These are phyloP conservation scores for Diadegma fenestrale DNA, from an alignment of 2,888 invertebrate genomes.

Conservation along the genomic window DNA sequence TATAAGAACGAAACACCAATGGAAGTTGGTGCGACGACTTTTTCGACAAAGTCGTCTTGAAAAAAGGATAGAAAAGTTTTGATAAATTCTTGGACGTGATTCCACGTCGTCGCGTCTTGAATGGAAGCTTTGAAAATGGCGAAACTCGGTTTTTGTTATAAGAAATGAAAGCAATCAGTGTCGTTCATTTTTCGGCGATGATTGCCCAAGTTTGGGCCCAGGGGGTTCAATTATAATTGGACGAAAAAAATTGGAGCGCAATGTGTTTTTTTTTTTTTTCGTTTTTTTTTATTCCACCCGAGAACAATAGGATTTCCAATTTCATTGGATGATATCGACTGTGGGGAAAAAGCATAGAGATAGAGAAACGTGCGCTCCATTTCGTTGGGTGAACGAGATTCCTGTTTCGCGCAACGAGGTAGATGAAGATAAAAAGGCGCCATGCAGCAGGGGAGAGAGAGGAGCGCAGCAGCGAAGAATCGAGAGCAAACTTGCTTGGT, in stretches of 20 bases:
- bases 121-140: not conserved
- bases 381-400: constrained; percentile 39
- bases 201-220: not conserved
- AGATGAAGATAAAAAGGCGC: not conserved
- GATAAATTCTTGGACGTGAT: not conserved
- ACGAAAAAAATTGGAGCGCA: not conserved
- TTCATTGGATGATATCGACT: constrained; percentile 34
- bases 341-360: constrained; percentile 10
- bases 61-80: not conserved
- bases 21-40: not conserved
- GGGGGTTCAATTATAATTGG: constrained; percentile 21
- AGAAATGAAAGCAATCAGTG: not conserved
- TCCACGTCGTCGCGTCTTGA: not conserved
- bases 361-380: constrained; percentile 41
- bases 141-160: not conserved
- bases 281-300: constrained; percentile 1
- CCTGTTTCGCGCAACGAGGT: constrained; percentile 5
- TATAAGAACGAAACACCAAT: not conserved
- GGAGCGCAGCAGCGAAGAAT: not conserved
- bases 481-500: constrained; percentile 41
- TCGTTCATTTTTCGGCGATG: not conserved
- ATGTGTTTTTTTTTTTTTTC: no score
- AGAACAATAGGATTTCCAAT: constrained; percentile 19
- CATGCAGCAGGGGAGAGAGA: not conserved
- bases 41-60: not conserved